These are phyloP conservation scores for Limenitis camilla DNA, from an alignment of 2,888 invertebrate genomes.

Conservation along the genomic window DNA sequence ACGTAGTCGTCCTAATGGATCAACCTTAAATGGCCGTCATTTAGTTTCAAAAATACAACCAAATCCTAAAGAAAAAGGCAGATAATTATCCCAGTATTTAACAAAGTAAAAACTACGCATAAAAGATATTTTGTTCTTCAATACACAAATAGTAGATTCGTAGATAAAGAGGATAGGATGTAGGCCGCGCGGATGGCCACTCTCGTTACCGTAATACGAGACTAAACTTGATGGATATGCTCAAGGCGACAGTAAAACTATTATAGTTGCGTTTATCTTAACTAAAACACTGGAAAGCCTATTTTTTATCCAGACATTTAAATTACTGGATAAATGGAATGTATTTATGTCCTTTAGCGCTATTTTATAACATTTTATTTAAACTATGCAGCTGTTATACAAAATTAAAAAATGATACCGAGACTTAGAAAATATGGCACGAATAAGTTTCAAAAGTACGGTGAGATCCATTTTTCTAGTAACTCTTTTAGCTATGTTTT, in stretches of 20 bases:
- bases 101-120: no score
- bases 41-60: no score
- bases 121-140: no score
- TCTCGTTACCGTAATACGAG: conserved; percentile 47
- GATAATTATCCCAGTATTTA: no score
- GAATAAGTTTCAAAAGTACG: conserved; percentile 8
- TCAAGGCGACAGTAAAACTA: conserved; percentile 20
- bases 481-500: conserved; percentile 12
- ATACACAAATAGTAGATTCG: no score
- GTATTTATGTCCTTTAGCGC: background rate
- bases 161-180: conserved; percentile 15
- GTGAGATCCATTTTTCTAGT: conserved; percentile 17
- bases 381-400: no score
- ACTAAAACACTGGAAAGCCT: conserved; percentile 14
- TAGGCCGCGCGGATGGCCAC: conserved; percentile 11
- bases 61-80: no score
- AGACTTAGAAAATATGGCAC: background rate
- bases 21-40: no score
- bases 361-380: background rate
- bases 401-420: no score
- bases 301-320: conserved; percentile 5
- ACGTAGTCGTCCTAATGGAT: no score
- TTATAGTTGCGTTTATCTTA: conserved; percentile 22
- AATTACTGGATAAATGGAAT: background rate
- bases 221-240: conserved; percentile 47